Conservation (phyloP, 2,888 invertebrate genomes). For the Odontothrips loti region DNA sequence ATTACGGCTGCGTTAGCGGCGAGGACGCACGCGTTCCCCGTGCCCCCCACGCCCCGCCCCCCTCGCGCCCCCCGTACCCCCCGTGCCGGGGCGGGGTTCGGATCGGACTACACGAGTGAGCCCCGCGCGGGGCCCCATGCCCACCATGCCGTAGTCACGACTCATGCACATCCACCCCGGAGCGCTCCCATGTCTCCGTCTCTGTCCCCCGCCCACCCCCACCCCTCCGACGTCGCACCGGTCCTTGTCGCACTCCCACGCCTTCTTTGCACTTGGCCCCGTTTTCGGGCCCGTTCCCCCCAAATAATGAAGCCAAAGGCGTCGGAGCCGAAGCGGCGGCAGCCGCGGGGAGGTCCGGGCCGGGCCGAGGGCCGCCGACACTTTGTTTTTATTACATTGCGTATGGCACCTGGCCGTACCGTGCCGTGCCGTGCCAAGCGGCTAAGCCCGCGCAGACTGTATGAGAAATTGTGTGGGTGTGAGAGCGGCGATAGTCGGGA, state of each 20-base stretch:
- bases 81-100: no score
- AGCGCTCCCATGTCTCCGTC: no score
- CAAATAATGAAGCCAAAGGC: not conserved
- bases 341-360: no score
- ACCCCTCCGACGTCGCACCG: not conserved
- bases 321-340: not conserved
- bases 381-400: not conserved
- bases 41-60: no score
- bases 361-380: not conserved
- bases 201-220: not conserved
- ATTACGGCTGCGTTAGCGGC: no score
- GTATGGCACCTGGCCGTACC: not conserved
- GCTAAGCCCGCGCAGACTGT: not conserved
- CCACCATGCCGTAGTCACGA: no score
- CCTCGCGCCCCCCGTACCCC: no score
- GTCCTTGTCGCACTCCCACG: not conserved
- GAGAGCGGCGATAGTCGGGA: conserved; percentile 7
- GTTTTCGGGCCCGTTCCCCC: not conserved
- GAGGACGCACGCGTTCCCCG: no score
- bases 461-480: conserved; percentile 19
- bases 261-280: not conserved
- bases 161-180: no score
- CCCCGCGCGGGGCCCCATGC: no score
- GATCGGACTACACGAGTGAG: no score
- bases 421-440: not conserved